A percentile compares a stretch with the other conserved stretches of the same genome.
These are phyloP conservation scores for Pseudococcus longispinus DNA, from an alignment of 2,888 invertebrate genomes.

Conservation along the genomic window DNA sequence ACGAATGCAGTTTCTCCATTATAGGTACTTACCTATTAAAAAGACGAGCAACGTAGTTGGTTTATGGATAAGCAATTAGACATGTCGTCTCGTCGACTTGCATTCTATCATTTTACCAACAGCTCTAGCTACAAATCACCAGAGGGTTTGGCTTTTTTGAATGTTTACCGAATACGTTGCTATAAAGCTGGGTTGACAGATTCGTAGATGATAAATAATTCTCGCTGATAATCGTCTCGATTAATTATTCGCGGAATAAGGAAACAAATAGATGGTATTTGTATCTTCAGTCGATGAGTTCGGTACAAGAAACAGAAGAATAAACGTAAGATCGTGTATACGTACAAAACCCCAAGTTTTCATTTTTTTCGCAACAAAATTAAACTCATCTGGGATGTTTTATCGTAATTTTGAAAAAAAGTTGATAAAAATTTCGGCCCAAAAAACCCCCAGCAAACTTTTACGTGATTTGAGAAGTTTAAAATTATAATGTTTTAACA, in stretches of 20 bases:
- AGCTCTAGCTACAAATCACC: background rate
- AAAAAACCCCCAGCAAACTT: background rate
- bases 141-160: background rate
- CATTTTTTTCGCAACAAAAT: background rate
- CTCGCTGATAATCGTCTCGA: background rate
- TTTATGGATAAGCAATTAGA: background rate
- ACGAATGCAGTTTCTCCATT: background rate
- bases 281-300: background rate
- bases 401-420: slow-evolving; percentile 5
- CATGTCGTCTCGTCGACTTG: background rate
- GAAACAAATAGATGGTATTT: background rate
- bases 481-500: slow-evolving; percentile 22
- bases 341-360: background rate
- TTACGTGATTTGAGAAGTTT: slow-evolving; percentile 22
- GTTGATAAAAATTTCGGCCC: background rate
- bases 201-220: background rate
- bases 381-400: background rate
- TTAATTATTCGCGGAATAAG: background rate
- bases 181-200: background rate
- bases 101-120: background rate
- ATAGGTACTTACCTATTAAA: background rate
- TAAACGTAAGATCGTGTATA: background rate
- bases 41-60: too few species aligned
- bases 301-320: background rate
- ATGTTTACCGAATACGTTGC: background rate